Evolutionary conservation across 2,888 invertebrate genomes (phyloP), one percentile per base, ranked within the genome.

Genomic region (Cecidostiba fungosa): DNA sequence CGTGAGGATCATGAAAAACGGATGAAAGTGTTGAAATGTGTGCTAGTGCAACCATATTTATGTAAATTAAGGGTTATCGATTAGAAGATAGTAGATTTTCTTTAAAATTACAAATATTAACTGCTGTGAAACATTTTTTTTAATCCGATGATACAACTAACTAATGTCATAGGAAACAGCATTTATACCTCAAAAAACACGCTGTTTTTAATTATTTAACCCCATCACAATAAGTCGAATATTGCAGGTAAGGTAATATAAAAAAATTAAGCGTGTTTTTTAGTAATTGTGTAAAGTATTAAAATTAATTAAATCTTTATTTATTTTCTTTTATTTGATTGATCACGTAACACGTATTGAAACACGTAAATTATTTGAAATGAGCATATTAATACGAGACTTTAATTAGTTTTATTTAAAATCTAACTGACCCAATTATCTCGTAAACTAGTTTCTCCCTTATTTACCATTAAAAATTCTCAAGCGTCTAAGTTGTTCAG

Each of bases 11-110:
- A 66, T 77, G 83, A 83, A 29, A 80, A 77, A 80, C 62, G 86
- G 80, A 73, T 84, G 83, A 84, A 80, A 76, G 80, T 86, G 69
- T 86, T 19, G 73, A 76, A 82, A 82, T 85, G 79, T 80, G 82
- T 83, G 62, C 59, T 76, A 72, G 82, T 86, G 85, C 77, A 77
- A 77, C 77, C 54, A n/a, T 54, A 39, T 50, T 29, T 29, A 43
- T 62, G 2, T 66, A n/a, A 69, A 79, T 50, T 29, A 66, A 79
- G 69, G 62, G 50, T n/a, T 66, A 54, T 69, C 39, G 54, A 39
- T 74, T 69, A 36, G 23, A 50, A 26, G 78, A 74, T 19, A n/a
- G 3, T 19, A 36, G 16, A 39, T 69, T 66, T 29, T 70, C 36
- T 26, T 66, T 32, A 59, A 23, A 59, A 59, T 59, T 8, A 23